These are phyloP conservation scores for Rhodeus uyekii DNA, from an alignment of 2,797 vertebrate genomes.

Conservation along the genomic window DNA sequence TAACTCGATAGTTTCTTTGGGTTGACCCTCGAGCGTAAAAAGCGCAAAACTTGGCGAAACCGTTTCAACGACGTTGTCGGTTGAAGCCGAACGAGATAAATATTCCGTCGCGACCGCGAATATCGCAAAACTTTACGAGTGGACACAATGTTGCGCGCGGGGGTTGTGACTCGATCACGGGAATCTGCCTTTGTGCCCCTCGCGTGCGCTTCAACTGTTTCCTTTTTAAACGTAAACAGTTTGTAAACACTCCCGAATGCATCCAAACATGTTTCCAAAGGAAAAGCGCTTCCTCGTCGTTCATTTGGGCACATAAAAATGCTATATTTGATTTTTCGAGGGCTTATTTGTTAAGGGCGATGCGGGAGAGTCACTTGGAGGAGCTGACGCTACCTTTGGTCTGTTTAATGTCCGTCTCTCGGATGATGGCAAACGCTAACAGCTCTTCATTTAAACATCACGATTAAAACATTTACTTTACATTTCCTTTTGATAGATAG, in stretches of 20 bases:
- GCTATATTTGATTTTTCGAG: constrained; percentile 10
- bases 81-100: background rate
- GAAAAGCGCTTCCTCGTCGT: background rate
- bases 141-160: constrained; percentile 58
- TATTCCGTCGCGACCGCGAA: constrained; percentile 11
- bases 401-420: constrained; percentile 73
- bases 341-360: constrained; percentile 54
- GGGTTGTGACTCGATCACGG: constrained; percentile 74
- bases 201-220: constrained; percentile 60
- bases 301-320: constrained; percentile 3
- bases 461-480: constrained; percentile 62
- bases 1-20: constrained; percentile 69
- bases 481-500: constrained; percentile 5
- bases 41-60: constrained; percentile 66
- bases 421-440: constrained; percentile 65
- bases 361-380: constrained; percentile 63
- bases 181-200: constrained; percentile 78
- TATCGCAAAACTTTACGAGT: constrained; percentile 48
- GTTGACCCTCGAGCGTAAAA: constrained; percentile 58
- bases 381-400: constrained; percentile 71
- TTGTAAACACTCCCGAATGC: constrained; percentile 21
- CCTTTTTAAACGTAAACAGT: constrained; percentile 59
- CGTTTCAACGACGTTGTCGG: constrained; percentile 40
- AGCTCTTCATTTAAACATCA: constrained; percentile 70
- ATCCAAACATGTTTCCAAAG: constrained; percentile 6